A percentile compares a stretch with the other conserved stretches of the same genome.
phyloP scores from a whole-genome alignment of 2,113 vertebrate genomes.

The Lamprologus ornatipinnis region DNA sequence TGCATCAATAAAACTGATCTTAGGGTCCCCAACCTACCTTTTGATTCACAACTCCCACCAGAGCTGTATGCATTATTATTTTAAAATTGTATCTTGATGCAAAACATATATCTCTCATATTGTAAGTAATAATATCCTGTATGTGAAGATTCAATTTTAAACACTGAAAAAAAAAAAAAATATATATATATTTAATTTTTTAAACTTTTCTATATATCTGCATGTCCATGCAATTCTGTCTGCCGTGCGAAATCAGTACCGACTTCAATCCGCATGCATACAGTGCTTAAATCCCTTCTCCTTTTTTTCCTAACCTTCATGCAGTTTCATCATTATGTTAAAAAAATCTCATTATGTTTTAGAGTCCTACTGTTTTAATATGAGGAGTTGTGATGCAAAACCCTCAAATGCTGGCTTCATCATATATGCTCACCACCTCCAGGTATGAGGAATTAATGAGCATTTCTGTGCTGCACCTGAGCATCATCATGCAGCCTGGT shows the following conservation, averaged over 20 bases:
- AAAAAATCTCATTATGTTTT: background rate
- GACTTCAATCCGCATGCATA: background rate
- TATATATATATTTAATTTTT: background rate
- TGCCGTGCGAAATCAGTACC: background rate
- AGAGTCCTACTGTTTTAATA: slow-evolving; percentile 2
- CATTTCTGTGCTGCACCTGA: slow-evolving; percentile 49
- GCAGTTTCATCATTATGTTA: background rate
- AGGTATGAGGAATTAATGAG: slow-evolving; percentile 55
- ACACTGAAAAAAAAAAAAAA: background rate
- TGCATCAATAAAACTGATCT: background rate
- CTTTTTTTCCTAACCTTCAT: background rate
- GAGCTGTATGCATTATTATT: background rate
- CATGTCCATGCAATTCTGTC: background rate
- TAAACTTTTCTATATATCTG: background rate
- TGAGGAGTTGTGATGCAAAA: background rate
- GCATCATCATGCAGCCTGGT: slow-evolving; percentile 38
- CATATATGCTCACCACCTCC: slow-evolving; percentile 11
- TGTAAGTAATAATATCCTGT: background rate
- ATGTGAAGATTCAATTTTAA: background rate
- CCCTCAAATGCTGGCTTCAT: slow-evolving; percentile 23
- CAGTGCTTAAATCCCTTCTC: background rate
- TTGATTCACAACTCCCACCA: background rate
- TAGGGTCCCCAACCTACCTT: background rate
- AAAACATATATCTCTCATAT: background rate
- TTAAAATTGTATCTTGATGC: background rate